phyloP scores from a whole-genome alignment of 2,797 vertebrate genomes.

The Myotis planiceps region DNA sequence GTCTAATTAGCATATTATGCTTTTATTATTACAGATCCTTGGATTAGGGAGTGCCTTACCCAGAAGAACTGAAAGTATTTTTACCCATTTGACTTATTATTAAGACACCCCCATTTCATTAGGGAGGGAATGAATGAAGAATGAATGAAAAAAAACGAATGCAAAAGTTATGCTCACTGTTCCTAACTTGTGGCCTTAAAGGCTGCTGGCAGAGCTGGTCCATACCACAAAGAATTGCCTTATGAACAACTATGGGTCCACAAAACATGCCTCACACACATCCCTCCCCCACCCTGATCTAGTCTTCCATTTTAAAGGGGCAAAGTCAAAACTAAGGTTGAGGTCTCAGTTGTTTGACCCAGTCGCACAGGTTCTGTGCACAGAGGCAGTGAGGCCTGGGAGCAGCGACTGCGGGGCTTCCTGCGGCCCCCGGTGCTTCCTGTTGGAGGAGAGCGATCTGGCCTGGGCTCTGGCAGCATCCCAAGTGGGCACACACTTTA shows the following conservation, averaged over 20 bases:
- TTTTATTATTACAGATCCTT: background rate
- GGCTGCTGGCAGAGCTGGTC: background rate
- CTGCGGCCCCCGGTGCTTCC: slow-evolving; percentile 57
- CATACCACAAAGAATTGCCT: background rate
- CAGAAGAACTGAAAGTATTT: slow-evolving; percentile 27
- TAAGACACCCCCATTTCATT: background rate
- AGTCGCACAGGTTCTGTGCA: background rate
- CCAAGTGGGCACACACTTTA: background rate
- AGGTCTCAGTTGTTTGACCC: background rate
- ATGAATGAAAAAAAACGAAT: background rate
- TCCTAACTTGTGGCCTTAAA: background rate
- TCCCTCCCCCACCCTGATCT: background rate
- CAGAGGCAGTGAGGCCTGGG: background rate
- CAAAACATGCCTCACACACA: background rate
- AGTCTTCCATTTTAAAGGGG: background rate
- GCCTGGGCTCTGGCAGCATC: background rate
- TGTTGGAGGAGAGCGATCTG: background rate
- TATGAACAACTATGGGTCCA: background rate
- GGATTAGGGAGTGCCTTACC: background rate
- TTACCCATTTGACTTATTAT: slow-evolving; percentile 34
- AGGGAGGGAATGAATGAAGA: background rate
- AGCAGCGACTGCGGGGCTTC: background rate
- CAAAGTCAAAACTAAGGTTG: background rate
- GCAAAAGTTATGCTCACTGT: background rate
- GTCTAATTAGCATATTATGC: too few relatives aligned